Evolutionary conservation across 2,888 invertebrate genomes (phyloP), one percentile per base, ranked within the genome.

Genomic region (Agrotis clavis): DNA sequence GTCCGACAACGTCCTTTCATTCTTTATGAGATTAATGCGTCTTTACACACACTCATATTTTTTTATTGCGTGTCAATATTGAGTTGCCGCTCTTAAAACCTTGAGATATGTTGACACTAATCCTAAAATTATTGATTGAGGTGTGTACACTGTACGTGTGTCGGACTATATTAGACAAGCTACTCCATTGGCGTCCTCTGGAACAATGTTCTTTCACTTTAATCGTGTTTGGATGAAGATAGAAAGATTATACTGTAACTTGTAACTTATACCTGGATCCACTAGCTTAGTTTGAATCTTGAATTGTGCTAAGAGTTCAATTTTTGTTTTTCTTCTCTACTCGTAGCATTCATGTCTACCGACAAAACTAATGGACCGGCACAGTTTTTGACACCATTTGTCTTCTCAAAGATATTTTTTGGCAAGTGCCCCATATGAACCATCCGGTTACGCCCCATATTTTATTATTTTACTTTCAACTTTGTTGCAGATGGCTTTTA

Each of bases 1-100:
- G 65, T 67, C 67, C 78, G 67, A 68, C 65, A 57, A 21, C 69
- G 84, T 81, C 71, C 64, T 77, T 77, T 73, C 48, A 71, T 71
- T 59, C 45, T 77, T 80, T 81, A 59, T 54, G 21, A 65, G 59
- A 70, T 67, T 62, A 72, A 66, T 59, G n/a, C n/a, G 67, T 68
- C 25, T 84, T 76, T 59, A 81, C 63, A 66, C 18, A 51, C n/a
- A 19, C n/a, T 35, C 35, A 64, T 71, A 41, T 50, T 47, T 25
- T 57, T 71, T 81, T 73, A 80, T 81, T 71, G 66, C 64, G 14
- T 59, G 63, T 67, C 66, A 59, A 72, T 81, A 67, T 67, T 62
- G 25, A 41, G 56, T 30, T 67, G 57, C 45, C 67, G n/a, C 67
- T 66, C 30, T 30, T 65, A n/a, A 51, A 41, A 51, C 80, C 83